Evolutionary conservation across 2,113 vertebrate species (phyloP).

Genomic region (Eublepharis macularius): DNA sequence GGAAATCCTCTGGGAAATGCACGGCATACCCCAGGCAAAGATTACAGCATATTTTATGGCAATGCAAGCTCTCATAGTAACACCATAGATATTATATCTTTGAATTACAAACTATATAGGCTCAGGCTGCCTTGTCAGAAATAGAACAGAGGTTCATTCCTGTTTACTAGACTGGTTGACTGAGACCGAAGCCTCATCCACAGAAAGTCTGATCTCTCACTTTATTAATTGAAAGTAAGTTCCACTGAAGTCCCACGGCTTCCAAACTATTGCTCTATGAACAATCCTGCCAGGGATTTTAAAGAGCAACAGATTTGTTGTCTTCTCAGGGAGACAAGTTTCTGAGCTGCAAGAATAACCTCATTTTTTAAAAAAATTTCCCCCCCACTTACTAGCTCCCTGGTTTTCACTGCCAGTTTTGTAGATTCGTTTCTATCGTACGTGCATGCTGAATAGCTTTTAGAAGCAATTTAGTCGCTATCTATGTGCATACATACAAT

Average conservation of each 20-base stretch:
- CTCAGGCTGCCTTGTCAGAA: constrained; percentile 56
- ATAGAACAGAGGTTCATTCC: constrained; percentile 52
- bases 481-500: too few species aligned
- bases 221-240: neutral
- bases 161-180: constrained; percentile 51
- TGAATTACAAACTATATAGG: constrained; percentile 40
- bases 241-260: neutral
- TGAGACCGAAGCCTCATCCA: constrained; percentile 38
- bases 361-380: too few species aligned
- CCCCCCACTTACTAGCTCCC: too few species aligned
- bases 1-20: constrained; percentile 74
- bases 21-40: constrained; percentile 76
- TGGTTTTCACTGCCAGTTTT: too few species aligned
- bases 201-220: constrained; percentile 8
- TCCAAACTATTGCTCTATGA: neutral
- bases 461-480: too few species aligned
- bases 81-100: constrained; percentile 74
- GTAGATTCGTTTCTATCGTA: too few species aligned
- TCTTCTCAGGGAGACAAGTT: neutral
- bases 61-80: constrained; percentile 57
- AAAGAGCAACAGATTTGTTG: neutral
- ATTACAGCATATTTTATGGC: constrained; percentile 71
- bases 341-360: neutral
- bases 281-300: constrained; percentile 7
- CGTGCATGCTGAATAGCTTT: too few species aligned